Percentiles rank a stretch among this genome's conserved stretches.
Evolutionary conservation across 2,888 invertebrate species (phyloP).

Genomic region (Scaeva pyrastri): DNA sequence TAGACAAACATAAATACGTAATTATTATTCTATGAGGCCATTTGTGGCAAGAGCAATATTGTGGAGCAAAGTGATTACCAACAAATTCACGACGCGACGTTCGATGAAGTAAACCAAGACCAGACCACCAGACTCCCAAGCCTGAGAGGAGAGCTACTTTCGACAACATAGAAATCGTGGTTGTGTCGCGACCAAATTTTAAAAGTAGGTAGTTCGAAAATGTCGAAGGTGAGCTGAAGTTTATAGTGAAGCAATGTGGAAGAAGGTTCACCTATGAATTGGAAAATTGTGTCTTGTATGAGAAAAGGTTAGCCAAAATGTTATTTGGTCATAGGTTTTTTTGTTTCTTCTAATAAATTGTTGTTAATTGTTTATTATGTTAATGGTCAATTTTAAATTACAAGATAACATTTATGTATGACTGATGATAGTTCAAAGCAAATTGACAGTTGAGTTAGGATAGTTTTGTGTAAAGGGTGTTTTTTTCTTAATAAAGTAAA

Average conservation of each 20-base stretch:
- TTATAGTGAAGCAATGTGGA: slow-evolving; percentile 7
- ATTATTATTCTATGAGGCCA: slow-evolving; percentile 21
- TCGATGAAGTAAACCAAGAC: not conserved
- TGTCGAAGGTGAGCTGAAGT: slow-evolving; percentile 60
- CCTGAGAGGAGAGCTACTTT: slow-evolving; percentile 10
- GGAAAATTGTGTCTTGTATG: slow-evolving; percentile 33
- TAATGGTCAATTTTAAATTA: not conserved
- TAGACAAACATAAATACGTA: not conserved
- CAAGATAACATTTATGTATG: not conserved
- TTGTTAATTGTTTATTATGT: slow-evolving; percentile 2
- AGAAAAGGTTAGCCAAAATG: slow-evolving; percentile 44
- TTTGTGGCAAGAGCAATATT: slow-evolving; percentile 21
- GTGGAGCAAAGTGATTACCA: not conserved
- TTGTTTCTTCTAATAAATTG: not conserved
- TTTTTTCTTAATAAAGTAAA: too few relatives aligned
- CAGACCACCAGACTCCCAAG: not conserved
- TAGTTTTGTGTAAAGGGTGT: too few relatives aligned
- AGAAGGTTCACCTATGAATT: too few relatives aligned
- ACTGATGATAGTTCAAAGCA: not conserved
- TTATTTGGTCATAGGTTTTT: slow-evolving; percentile 26
- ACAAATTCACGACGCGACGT: not conserved
- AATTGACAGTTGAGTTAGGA: not conserved
- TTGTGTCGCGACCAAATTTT: slow-evolving; percentile 68
- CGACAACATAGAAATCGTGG: slow-evolving; percentile 27
- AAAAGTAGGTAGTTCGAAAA: slow-evolving; percentile 41